Base-by-base conservation (phyloP, 2,888 invertebrate genomes). In the Leptopterna dolabrata region DNA sequence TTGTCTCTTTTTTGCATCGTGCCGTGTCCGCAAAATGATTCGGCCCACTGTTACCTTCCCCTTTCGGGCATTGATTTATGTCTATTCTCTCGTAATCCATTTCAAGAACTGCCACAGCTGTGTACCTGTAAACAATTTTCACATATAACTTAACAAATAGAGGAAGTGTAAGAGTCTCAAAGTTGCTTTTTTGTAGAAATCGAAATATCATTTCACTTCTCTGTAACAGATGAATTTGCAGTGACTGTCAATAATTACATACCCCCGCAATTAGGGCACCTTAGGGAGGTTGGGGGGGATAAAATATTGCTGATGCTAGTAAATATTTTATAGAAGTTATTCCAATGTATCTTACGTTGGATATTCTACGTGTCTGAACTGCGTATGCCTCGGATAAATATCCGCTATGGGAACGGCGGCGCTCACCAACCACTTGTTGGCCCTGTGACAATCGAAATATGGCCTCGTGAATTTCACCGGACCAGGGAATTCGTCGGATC, bases 11-110 rank as follows among this genome's bases (percentile, higher is more conserved):
- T 93, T 98, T 97, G 93, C 99, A 99, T 88, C 97, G 93, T 0
- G 97, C 96, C 0, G 98, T 98, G 89, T 96, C 95, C 0, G 95
- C 95, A 93, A 98, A 99, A 91, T 94, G 93, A 93, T 99, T 99
- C 0, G 97, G 96, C 45, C 95, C 95, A 90, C 94, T 95, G 91
- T 99, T 99, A 76, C 98, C 99, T 90, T 95, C 93, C 87, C 98
- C 96, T 89, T 93, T 93, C 0, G 98, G 98, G 93, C 99, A 99
- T 91, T 98, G 99, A 93, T 99, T 99, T 92, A 99, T 97, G 91
- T 99, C 99, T 92, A 99, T 96, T 91, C 98, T 94, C 90, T 99
- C 98, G 92, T 97, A 98, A 91, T 99, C 99, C 95, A 98, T 96
- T 94, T 99, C 98, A 92, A 98, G 94, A 0, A 98, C 98, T 0